A percentile compares a stretch with the other conserved stretches of the same genome.
Conservation (phyloP, 1,140 invertebrate genomes). For the Diorhabda elongata region DNA sequence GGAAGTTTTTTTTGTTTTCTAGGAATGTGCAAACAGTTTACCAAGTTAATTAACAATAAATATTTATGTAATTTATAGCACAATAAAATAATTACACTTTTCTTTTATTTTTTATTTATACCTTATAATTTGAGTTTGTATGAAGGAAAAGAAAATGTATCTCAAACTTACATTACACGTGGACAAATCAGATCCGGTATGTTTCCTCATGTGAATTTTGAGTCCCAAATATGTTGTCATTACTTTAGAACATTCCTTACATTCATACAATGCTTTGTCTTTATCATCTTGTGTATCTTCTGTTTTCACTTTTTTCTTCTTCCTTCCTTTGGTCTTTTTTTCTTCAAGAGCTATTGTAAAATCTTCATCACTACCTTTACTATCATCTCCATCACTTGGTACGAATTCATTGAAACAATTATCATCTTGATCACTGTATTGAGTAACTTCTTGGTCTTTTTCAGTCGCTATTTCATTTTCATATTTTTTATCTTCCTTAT, state of each 20-base stretch:
- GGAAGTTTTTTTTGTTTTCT: too few species aligned
- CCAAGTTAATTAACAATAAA: not conserved
- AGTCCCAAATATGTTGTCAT: constrained; percentile 38
- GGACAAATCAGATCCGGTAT: constrained; percentile 37
- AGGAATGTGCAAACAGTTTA: too few species aligned
- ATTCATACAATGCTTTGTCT: constrained; percentile 35
- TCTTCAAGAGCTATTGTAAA: constrained; percentile 9
- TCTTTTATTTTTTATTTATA: not conserved
- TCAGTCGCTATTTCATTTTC: constrained; percentile 8
- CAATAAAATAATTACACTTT: too few species aligned
- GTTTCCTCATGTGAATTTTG: constrained; percentile 40
- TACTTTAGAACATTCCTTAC: constrained; percentile 41
- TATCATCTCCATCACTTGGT: constrained; percentile 31
- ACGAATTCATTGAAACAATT: constrained; percentile 27
- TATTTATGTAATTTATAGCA: constrained; percentile 4
- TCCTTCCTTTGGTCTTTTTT: constrained; percentile 14
- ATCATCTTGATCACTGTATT: constrained; percentile 5
- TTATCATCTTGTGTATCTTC: constrained; percentile 13
- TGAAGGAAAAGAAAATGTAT: not conserved
- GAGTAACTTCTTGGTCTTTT: constrained; percentile 6
- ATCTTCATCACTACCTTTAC: constrained; percentile 26
- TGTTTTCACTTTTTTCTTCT: constrained; percentile 4
- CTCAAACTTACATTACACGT: constrained; percentile 33
- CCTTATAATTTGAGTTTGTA: constrained; percentile 5
- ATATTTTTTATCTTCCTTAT: not conserved